phyloP scores from a whole-genome alignment of 2,113 vertebrate species.

The Bufo bufo region DNA sequence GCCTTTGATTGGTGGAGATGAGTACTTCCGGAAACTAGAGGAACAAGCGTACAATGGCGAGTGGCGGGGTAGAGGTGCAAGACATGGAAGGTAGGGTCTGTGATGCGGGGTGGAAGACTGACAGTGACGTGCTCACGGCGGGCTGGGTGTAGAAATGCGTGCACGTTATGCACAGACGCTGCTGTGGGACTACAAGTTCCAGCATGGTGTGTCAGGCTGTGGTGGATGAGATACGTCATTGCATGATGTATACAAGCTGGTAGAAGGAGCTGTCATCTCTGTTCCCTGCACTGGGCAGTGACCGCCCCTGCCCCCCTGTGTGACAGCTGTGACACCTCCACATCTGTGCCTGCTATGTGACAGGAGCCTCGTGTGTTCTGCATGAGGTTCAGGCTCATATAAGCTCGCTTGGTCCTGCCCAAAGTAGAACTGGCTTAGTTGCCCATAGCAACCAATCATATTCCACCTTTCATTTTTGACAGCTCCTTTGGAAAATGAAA shows the following conservation, averaged over 20 bases:
- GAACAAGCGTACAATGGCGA: constrained; percentile 12
- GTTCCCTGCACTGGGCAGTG: too few species aligned
- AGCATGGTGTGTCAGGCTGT: neutral
- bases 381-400: too few species aligned
- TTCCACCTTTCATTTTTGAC: too few species aligned
- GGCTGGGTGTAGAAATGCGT: neutral
- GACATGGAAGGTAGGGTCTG: constrained; percentile 23
- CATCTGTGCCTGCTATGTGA: too few species aligned
- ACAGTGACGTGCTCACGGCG: neutral
- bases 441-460: too few species aligned
- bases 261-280: neutral
- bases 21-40: constrained; percentile 20
- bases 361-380: too few species aligned
- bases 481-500: too few species aligned
- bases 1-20: neutral
- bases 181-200: neutral
- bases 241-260: neutral
- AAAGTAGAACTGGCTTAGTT: too few species aligned
- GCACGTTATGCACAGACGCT: too few species aligned
- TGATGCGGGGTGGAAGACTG: neutral
- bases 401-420: too few species aligned
- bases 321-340: too few species aligned
- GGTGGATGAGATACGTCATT: neutral
- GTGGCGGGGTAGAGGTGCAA: constrained; percentile 13
- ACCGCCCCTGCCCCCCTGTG: too few species aligned